Conservation (phyloP, 2,113 vertebrate genomes). For the Coryphaenoides rupestris region DNA sequence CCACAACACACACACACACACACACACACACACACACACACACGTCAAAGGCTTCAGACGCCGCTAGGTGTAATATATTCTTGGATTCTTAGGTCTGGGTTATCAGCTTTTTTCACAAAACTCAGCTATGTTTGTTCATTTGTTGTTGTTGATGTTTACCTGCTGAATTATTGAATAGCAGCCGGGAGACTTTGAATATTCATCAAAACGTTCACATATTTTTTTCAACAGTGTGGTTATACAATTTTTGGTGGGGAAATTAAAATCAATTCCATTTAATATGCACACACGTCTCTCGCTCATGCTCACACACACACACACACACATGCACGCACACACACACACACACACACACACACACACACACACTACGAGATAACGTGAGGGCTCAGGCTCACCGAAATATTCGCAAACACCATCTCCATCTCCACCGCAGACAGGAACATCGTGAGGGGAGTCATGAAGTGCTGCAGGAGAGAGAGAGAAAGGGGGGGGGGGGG, state of each 20-base stretch:
- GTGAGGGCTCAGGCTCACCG: constrained; percentile 76
- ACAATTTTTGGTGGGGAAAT: no score
- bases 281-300: no score
- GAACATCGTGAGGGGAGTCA: constrained; percentile 87
- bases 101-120: no score
- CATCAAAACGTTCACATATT: background rate
- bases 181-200: background rate
- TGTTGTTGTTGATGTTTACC: background rate
- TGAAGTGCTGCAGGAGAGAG: constrained; percentile 83
- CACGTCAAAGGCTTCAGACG: no score
- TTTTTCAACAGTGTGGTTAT: no score
- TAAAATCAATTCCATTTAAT: no score
- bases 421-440: constrained; percentile 81
- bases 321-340: background rate
- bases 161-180: background rate
- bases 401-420: constrained; percentile 92
- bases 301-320: background rate
- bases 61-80: no score
- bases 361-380: no score
- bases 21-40: no score
- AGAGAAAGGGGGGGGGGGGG: constrained; percentile 16
- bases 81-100: no score
- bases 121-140: background rate
- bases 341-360: no score
- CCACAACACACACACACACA: no score